Conservation (phyloP, 2,888 invertebrate species). For the Callosobruchus maculatus region DNA sequence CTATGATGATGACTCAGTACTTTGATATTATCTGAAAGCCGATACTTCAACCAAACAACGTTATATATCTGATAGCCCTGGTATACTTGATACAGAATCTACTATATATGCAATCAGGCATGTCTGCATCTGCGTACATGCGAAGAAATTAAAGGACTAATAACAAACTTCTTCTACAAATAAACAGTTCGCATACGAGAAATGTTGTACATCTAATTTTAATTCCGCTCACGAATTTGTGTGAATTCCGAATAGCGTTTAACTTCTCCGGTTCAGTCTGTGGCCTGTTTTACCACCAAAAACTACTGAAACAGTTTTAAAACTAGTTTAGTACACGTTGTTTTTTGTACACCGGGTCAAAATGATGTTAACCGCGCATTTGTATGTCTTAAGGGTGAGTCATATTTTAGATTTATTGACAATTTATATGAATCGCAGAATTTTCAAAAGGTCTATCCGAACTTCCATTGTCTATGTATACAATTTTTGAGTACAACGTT, state of each 20-base stretch:
- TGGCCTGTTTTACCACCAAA: not conserved
- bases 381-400: not conserved
- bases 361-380: not conserved
- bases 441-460: too few species aligned
- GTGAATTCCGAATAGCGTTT: not conserved
- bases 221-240: not conserved
- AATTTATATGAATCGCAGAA: too few species aligned
- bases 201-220: not conserved
- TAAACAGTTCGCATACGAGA: not conserved
- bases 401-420: not conserved
- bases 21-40: too few species aligned
- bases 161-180: not conserved
- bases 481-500: too few species aligned
- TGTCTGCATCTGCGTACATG: not conserved
- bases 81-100: not conserved
- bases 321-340: not conserved
- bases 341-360: not conserved
- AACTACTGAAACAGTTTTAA: not conserved
- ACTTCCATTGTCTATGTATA: too few species aligned
- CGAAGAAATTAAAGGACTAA: not conserved
- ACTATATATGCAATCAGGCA: not conserved
- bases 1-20: too few species aligned
- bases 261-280: not conserved
- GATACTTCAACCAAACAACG: too few species aligned
- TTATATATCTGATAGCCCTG: too few species aligned